Evolutionary conservation across 1,140 invertebrate genomes (phyloP).

Genomic region (Conus ventricosus): DNA sequence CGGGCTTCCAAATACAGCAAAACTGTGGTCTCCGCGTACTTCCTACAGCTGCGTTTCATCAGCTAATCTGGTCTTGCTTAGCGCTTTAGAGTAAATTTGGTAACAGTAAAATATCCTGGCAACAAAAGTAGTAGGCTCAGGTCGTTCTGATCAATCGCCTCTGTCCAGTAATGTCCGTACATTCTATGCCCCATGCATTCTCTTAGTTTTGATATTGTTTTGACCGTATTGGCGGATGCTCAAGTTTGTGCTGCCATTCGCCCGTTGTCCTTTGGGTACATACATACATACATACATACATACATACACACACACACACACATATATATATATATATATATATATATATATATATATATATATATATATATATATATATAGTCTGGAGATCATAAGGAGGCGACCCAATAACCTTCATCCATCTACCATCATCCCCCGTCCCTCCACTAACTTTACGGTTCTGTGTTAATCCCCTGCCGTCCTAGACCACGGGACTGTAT

Average conservation of each 20-base stretch:
- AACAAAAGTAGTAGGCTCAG: neutral
- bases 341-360: neutral
- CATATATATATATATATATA: constrained; percentile 3
- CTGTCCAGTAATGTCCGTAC: neutral
- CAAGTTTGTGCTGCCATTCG: too few relatives aligned
- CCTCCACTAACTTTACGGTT: too few relatives aligned
- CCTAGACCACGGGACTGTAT: too few relatives aligned
- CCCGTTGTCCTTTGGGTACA: too few relatives aligned
- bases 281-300: neutral
- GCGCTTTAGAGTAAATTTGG: too few relatives aligned
- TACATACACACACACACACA: neutral
- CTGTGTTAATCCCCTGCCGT: too few relatives aligned
- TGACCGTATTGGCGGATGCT: neutral
- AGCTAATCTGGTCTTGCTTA: too few relatives aligned
- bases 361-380: too few relatives aligned
- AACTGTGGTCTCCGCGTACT: neutral
- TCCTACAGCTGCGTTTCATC: neutral
- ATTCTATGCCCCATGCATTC: neutral
- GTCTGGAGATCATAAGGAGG: too few relatives aligned
- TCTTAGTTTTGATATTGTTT: neutral
- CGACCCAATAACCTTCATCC: too few relatives aligned
- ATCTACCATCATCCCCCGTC: too few relatives aligned
- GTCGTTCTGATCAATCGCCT: neutral
- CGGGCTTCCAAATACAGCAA: neutral
- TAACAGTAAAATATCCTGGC: neutral